phyloP scores from a whole-genome alignment of 2,797 vertebrate species.

The Lepilemur ruficaudatus region DNA sequence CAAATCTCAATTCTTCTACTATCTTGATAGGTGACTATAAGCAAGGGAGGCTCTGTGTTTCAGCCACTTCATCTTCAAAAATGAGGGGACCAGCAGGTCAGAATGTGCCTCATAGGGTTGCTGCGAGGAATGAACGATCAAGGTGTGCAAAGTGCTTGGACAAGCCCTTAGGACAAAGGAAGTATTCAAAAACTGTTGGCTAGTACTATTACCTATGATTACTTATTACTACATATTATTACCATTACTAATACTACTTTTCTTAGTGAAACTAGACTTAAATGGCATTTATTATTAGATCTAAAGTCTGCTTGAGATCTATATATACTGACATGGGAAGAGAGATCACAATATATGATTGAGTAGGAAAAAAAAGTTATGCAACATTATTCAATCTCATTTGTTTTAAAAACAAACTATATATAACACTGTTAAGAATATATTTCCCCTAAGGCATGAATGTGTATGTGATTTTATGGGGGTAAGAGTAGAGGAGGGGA shows the following conservation, averaged over 20 bases:
- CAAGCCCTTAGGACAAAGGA: background rate
- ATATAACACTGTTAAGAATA: background rate
- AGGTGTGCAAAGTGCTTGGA: background rate
- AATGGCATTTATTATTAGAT: background rate
- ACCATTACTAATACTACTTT: background rate
- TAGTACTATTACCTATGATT: background rate
- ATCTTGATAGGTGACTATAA: background rate
- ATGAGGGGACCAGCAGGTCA: background rate
- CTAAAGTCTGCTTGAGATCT: slow-evolving; percentile 5
- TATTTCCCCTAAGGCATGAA: background rate
- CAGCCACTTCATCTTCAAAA: background rate
- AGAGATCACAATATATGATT: background rate
- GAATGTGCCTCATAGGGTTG: fast-evolving
- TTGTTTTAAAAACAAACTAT: background rate
- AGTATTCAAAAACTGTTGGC: background rate
- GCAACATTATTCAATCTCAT: background rate
- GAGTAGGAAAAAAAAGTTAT: background rate
- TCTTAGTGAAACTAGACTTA: background rate
- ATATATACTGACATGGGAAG: background rate
- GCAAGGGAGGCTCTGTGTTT: background rate
- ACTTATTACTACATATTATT: background rate
- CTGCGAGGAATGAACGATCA: background rate
- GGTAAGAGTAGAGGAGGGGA: background rate
- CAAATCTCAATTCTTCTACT: background rate
- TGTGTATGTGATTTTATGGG: background rate